Percentiles rank a stretch among this genome's conserved stretches.
Evolutionary conservation across 2,888 invertebrate species (phyloP).

Genomic region (Drosophila mimetica): DNA sequence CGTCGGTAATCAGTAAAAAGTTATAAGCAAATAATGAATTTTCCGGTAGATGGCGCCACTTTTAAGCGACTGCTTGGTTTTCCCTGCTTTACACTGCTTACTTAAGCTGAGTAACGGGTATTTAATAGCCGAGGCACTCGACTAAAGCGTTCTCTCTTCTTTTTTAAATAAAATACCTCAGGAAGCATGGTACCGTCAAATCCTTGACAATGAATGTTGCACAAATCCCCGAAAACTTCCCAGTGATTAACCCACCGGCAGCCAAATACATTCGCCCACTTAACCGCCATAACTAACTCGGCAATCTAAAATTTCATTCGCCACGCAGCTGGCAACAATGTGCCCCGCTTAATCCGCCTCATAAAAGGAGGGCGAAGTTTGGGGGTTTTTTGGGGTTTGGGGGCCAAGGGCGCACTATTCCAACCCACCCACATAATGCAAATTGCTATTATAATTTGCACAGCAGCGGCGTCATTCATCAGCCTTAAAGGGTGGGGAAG

Average conservation of each 20-base stretch:
- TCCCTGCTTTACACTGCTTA: too few species aligned
- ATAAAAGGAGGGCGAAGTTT: slow-evolving; percentile 14
- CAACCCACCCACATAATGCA: slow-evolving; percentile 77
- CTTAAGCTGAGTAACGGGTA: too few species aligned
- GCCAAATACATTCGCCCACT: slow-evolving; percentile 3
- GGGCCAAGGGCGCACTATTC: slow-evolving; percentile 5
- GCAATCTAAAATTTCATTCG: slow-evolving; percentile 37
- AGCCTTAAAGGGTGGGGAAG: slow-evolving; percentile 54
- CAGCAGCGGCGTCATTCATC: slow-evolving; percentile 67
- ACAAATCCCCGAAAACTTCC: background rate
- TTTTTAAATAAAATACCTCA: too few species aligned
- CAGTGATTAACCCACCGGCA: slow-evolving; percentile 3
- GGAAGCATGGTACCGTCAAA: too few species aligned
- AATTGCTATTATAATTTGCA: slow-evolving; percentile 83
- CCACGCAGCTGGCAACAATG: slow-evolving; percentile 38
- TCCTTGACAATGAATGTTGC: too few species aligned
- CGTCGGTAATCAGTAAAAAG: too few species aligned
- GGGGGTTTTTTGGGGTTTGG: background rate
- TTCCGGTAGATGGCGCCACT: too few species aligned
- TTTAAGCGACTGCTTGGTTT: too few species aligned
- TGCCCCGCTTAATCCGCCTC: slow-evolving; percentile 20
- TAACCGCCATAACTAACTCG: slow-evolving; percentile 34
- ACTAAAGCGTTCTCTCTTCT: too few species aligned
- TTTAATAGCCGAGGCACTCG: too few species aligned
- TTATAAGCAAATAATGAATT: too few species aligned